Conservation (phyloP, 2,113 vertebrate genomes). For the Alligator sinensis region DNA sequence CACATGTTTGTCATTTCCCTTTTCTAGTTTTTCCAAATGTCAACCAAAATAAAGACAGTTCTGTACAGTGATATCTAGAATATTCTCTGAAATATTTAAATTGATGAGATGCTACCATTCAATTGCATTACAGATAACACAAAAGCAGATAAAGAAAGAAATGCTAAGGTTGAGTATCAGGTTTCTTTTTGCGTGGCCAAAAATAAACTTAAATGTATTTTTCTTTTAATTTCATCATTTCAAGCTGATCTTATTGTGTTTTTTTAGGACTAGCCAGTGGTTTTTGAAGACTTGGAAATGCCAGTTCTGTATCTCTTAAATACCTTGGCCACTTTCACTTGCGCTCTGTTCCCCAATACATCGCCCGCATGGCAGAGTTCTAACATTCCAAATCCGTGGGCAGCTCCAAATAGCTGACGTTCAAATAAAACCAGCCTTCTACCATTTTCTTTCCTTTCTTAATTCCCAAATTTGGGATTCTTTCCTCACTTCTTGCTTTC, state of each 20-base stretch:
- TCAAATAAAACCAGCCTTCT: not conserved
- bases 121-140: not conserved
- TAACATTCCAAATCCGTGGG: not conserved
- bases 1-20: not conserved
- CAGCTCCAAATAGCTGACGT: not conserved
- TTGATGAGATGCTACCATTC: not conserved
- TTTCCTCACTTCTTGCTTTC: not conserved
- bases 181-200: not conserved
- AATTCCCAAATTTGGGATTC: not conserved
- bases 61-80: not conserved
- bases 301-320: not conserved
- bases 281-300: not conserved
- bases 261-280: not conserved
- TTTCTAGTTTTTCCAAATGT: not conserved
- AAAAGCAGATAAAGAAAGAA: not conserved
- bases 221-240: not conserved
- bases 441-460: not conserved
- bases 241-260: not conserved
- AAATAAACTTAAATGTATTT: not conserved
- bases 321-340: not conserved
- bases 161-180: not conserved
- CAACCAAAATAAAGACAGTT: not conserved
- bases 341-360: not conserved
- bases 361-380: not conserved
- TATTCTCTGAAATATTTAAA: not conserved